Evolutionary conservation across 2,113 vertebrate genomes (phyloP).

Genomic region (Trachemys scripta): DNA sequence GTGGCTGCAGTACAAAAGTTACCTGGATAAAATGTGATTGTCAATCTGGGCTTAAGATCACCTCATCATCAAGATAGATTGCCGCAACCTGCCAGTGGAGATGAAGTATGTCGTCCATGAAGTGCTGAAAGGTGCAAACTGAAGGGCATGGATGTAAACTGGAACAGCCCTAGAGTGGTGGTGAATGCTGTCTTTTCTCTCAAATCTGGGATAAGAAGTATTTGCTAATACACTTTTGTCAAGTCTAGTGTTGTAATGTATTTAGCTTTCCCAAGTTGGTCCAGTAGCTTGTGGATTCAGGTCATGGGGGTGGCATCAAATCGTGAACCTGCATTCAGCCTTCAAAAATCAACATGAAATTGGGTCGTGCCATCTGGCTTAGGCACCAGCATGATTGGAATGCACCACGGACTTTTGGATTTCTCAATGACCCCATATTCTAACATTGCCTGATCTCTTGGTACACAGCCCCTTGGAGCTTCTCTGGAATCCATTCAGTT

Average conservation of each 20-base stretch:
- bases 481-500: background rate
- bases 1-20: background rate
- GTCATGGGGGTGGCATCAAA: background rate
- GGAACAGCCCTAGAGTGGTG: background rate
- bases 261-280: background rate
- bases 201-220: background rate
- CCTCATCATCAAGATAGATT: background rate
- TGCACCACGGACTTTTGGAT: background rate
- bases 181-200: background rate
- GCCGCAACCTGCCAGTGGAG: background rate
- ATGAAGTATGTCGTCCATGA: background rate
- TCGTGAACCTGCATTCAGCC: background rate
- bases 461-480: background rate
- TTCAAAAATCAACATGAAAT: background rate
- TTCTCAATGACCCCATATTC: background rate
- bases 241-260: background rate
- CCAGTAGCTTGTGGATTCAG: background rate
- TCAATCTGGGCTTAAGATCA: background rate
- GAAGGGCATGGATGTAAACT: background rate
- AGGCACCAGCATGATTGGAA: background rate
- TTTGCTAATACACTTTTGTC: background rate
- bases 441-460: background rate
- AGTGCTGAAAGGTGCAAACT: background rate
- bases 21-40: background rate
- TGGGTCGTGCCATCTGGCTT: background rate